Conservation (phyloP, 37 sponge, comb jelly and placozoan species). For the Hexactinellida sp. region DNA sequence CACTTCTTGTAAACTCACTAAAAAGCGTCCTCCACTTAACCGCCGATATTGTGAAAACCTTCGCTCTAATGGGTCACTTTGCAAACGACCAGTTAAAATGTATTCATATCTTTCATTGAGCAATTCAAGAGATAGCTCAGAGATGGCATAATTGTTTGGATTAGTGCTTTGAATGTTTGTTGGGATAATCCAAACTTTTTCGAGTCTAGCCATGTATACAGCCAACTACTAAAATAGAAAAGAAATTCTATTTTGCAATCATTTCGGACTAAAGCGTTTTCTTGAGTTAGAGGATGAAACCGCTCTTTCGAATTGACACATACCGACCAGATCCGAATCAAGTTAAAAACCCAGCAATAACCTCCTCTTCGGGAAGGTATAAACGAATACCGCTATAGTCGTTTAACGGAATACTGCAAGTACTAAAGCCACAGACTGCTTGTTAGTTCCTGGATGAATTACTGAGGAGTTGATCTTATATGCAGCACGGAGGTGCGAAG, state of each 20-base stretch:
- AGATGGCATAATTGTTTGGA: background rate
- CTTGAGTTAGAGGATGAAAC: background rate
- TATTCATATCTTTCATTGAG: background rate
- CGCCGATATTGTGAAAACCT: conserved; percentile 1
- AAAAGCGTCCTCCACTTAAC: background rate
- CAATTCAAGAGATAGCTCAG: background rate
- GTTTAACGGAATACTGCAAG: background rate
- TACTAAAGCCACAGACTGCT: background rate
- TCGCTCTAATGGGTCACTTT: conserved; percentile 1
- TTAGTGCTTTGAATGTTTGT: background rate
- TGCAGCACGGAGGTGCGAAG: conserved; percentile 9
- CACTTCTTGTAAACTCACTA: conserved; percentile 6
- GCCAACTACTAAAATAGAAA: background rate
- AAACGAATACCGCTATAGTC: background rate
- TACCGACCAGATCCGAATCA: background rate
- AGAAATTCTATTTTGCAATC: background rate
- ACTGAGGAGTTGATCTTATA: background rate
- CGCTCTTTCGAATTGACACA: conserved; percentile 4
- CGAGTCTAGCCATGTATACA: background rate
- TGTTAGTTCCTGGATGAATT: background rate
- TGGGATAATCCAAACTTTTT: background rate
- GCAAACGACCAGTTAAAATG: background rate
- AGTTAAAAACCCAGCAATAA: background rate
- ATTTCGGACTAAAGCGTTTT: background rate
- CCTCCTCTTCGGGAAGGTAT: conserved; percentile 9